Evolutionary conservation across 2,113 vertebrate genomes (phyloP).

Genomic region (Junco hyemalis): DNA sequence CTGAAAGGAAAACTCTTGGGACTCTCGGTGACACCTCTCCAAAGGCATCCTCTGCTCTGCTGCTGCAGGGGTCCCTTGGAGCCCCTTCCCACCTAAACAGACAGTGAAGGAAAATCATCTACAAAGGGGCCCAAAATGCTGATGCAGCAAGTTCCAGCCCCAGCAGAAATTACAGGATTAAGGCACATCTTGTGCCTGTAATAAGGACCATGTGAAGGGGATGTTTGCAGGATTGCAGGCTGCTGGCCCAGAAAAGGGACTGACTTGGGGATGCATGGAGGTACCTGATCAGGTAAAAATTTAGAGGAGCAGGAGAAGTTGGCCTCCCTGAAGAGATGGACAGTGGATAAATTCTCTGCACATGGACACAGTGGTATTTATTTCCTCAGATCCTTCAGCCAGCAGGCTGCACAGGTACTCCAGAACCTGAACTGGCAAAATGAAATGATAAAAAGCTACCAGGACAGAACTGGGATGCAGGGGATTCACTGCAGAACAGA

Average conservation of each 20-base stretch:
- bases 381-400: background rate
- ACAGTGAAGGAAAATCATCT: background rate
- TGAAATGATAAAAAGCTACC: accelerated
- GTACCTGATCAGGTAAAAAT: slow-evolving; percentile 35
- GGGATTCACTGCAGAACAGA: accelerated
- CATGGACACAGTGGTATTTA: accelerated
- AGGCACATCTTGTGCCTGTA: background rate
- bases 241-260: background rate
- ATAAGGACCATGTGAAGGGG: slow-evolving; percentile 29
- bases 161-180: background rate
- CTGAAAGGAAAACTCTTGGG: background rate
- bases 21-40: background rate
- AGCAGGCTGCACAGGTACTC: background rate
- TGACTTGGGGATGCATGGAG: background rate
- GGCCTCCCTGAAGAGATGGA: background rate
- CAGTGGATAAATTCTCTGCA: background rate
- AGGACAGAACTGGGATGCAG: background rate
- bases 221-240: slow-evolving; percentile 18
- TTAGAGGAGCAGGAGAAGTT: background rate
- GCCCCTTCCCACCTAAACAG: background rate
- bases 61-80: background rate
- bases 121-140: background rate
- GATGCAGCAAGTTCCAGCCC: slow-evolving; percentile 24
- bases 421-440: background rate
- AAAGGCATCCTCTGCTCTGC: background rate